Conservation (phyloP, 2,797 vertebrate species). For the Epinephelus coioides region DNA sequence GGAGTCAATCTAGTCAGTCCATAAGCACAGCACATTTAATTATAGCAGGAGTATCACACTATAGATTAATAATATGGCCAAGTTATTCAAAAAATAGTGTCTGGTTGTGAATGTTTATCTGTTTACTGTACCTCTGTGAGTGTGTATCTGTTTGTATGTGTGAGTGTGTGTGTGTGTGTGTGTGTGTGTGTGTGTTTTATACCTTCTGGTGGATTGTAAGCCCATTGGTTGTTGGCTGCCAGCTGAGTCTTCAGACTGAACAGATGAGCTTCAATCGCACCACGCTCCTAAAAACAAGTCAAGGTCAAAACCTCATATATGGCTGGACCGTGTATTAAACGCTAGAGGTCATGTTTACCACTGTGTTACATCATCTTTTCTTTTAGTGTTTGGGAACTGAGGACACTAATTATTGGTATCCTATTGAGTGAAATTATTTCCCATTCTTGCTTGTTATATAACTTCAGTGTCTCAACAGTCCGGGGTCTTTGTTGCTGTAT, state of each 20-base stretch:
- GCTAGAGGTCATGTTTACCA: no score
- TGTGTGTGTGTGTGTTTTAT: neutral
- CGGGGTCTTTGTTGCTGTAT: no score
- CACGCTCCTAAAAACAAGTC: constrained; percentile 83
- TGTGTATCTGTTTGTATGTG: neutral
- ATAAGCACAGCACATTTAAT: no score
- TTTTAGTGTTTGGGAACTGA: no score
- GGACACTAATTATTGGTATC: no score
- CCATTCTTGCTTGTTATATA: no score
- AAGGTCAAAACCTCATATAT: neutral
- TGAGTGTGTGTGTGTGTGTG: no score
- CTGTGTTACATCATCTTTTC: no score
- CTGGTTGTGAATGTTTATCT: neutral
- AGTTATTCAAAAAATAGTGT: neutral
- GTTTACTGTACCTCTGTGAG: neutral
- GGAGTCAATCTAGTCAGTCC: no score
- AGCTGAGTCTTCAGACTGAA: constrained; percentile 91
- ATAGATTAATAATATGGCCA: neutral
- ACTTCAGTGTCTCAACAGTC: no score
- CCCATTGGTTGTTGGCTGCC: constrained; percentile 89
- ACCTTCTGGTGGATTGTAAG: constrained; percentile 87
- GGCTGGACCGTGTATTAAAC: no score
- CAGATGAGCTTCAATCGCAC: constrained; percentile 90
- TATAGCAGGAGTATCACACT: neutral
- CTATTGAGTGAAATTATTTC: no score